A percentile compares a stretch with the other conserved stretches of the same genome.
These are phyloP conservation scores for Archocentrus centrarchus DNA, from an alignment of 2,113 vertebrate species.

Conservation along the genomic window DNA sequence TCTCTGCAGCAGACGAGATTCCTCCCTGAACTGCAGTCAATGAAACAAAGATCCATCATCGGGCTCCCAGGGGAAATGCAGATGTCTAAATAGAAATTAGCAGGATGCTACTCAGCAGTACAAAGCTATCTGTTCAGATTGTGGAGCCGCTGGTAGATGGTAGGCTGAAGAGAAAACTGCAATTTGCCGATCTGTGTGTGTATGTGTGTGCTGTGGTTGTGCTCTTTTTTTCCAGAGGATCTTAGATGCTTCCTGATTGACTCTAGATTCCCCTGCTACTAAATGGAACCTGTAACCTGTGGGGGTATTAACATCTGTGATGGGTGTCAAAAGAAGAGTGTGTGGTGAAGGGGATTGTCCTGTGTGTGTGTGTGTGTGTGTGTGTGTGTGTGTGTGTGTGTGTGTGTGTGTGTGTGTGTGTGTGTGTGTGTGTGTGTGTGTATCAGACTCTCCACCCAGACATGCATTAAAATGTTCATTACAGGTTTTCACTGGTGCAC, in stretches of 20 bases:
- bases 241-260: slow-evolving; percentile 29
- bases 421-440: no score
- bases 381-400: not conserved
- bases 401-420: not conserved
- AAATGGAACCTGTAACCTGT: not conserved
- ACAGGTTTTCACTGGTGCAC: slow-evolving; percentile 9
- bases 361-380: not conserved
- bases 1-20: slow-evolving; percentile 46
- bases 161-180: slow-evolving; percentile 6
- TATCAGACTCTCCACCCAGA: not conserved
- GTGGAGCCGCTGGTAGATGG: not conserved
- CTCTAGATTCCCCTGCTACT: not conserved
- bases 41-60: slow-evolving; percentile 79
- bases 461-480: slow-evolving; percentile 42
- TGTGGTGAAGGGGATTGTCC: not conserved
- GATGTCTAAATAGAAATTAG: slow-evolving; percentile 81
- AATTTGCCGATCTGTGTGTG: slow-evolving; percentile 17
- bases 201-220: slow-evolving; percentile 11
- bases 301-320: not conserved
- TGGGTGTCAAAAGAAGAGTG: not conserved
- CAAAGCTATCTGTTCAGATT: slow-evolving; percentile 43
- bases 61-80: slow-evolving; percentile 48
- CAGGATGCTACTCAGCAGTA: slow-evolving; percentile 55
- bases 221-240: not conserved
- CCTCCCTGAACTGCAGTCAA: slow-evolving; percentile 70